Conservation (phyloP, 2,113 vertebrate genomes). For the Calyptommatus sinebrachiatus region DNA sequence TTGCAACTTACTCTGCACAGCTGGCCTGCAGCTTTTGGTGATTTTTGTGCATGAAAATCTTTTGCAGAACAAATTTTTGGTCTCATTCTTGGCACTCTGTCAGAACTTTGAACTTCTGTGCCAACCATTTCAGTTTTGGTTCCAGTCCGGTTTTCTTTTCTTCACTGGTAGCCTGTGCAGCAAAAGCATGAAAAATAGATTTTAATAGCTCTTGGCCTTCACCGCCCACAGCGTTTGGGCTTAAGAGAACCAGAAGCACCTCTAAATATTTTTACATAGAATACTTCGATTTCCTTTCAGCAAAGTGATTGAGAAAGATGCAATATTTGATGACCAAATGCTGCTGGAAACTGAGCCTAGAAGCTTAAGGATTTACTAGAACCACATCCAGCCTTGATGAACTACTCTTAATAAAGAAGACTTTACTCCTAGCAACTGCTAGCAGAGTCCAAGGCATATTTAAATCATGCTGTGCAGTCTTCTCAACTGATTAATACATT, state of each 20-base stretch:
- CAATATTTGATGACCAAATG: background rate
- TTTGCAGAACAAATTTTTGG: background rate
- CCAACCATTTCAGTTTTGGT: background rate
- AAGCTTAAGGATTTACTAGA: background rate
- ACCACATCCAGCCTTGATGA: background rate
- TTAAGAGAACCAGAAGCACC: background rate
- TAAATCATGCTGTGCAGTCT: background rate
- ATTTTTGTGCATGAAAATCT: background rate
- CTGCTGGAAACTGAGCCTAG: background rate
- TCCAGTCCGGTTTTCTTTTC: accelerated
- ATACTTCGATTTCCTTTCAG: background rate
- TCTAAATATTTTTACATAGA: background rate
- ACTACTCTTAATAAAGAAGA: background rate
- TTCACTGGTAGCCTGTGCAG: background rate
- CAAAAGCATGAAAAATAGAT: background rate
- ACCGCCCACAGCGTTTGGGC: background rate
- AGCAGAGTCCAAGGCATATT: too few relatives aligned
- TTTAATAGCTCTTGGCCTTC: background rate
- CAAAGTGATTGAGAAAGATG: background rate
- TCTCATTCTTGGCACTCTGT: background rate
- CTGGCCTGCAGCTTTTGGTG: slow-evolving; percentile 14
- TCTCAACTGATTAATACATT: too few relatives aligned
- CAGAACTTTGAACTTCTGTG: background rate
- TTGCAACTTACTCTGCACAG: background rate
- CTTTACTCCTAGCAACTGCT: background rate